Conservation (phyloP, 2,888 invertebrate genomes). For the Chaetoderma sp. region DNA sequence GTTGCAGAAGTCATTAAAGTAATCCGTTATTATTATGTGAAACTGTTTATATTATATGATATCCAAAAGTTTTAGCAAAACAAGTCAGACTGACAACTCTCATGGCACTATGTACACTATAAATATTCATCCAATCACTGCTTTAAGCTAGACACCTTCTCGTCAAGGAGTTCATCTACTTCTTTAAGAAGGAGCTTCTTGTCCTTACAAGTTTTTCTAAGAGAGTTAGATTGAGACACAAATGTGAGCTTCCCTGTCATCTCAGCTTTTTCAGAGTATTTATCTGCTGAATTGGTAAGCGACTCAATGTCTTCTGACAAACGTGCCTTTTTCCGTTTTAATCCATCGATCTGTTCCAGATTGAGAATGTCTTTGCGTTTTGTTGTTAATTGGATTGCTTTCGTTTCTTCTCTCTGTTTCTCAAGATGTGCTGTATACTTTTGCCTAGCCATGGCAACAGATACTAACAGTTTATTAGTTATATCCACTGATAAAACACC, state of each 20-base stretch:
- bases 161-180: too few relatives aligned
- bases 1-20: too few relatives aligned
- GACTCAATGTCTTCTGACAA: neutral
- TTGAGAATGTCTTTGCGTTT: neutral
- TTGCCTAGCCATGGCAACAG: neutral
- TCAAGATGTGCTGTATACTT: neutral
- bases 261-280: constrained; percentile 8
- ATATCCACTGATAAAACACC: neutral
- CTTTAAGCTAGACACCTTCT: too few relatives aligned
- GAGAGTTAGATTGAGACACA: neutral
- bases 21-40: too few relatives aligned
- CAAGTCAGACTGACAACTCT: too few relatives aligned
- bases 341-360: neutral
- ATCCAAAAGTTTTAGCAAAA: too few relatives aligned
- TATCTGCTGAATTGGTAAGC: constrained; percentile 2
- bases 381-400: too few relatives aligned
- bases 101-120: too few relatives aligned
- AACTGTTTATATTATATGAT: too few relatives aligned
- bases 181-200: neutral
- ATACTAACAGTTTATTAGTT: neutral
- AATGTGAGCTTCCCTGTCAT: neutral
- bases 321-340: neutral
- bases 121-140: too few relatives aligned
- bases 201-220: constrained; percentile 1
- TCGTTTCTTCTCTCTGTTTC: neutral